A percentile compares a stretch with the other conserved stretches of the same genome.
Conservation (phyloP, 2,888 invertebrate species). For the Steinernema scapterisci region DNA sequence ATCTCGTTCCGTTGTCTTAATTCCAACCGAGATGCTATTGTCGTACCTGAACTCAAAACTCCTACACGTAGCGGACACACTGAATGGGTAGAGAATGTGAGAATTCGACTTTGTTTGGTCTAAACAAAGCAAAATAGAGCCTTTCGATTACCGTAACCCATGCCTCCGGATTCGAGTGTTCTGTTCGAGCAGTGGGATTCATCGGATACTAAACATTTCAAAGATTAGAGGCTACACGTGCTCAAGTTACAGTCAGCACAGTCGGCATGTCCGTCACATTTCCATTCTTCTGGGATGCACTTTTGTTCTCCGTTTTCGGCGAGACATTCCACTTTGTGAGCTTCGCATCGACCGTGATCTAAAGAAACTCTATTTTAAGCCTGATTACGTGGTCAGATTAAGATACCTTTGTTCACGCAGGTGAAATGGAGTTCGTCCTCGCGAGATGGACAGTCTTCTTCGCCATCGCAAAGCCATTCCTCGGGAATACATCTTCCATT, state of each 20-base stretch:
- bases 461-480: constrained; percentile 7
- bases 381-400: not conserved
- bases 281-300: constrained; percentile 19
- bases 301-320: constrained; percentile 4
- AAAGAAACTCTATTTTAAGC: not conserved
- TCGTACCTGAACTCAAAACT: constrained; percentile 9
- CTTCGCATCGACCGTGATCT: constrained; percentile 21
- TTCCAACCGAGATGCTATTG: not conserved
- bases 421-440: constrained; percentile 13
- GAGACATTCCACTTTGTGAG: constrained; percentile 9
- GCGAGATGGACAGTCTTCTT: not conserved
- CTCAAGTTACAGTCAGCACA: not conserved
- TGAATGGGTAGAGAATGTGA: constrained; percentile 10
- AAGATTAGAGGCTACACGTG: too few species aligned
- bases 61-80: not conserved
- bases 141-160: not conserved
- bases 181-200: not conserved
- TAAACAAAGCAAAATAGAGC: too few species aligned
- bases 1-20: too few species aligned
- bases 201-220: not conserved
- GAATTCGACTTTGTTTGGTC: not conserved
- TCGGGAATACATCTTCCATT: constrained; percentile 20
- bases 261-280: constrained; percentile 5
- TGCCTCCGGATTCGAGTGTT: not conserved
- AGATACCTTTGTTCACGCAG: not conserved